Evolutionary conservation across 1,140 invertebrate species (phyloP), one percentile per base, ranked within the genome.

Genomic region (Papilio machaon): DNA sequence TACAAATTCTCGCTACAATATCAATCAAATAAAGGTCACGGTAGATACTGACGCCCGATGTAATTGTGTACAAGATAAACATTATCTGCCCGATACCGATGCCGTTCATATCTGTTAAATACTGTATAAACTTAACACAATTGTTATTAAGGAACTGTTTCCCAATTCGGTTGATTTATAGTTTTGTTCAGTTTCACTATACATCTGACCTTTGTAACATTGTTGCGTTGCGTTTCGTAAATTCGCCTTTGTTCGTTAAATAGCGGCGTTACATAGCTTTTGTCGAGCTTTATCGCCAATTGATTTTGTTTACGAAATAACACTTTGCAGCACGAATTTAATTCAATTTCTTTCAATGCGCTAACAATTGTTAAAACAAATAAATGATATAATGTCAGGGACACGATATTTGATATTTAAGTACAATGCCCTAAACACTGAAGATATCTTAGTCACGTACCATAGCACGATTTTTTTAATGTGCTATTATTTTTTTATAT

Each of bases 161-260:
- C 46, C 60, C 74, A 77, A 77, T 73, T 76, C 52, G 17, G 30
- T 52, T 76, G 73, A 47, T 76, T 78, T 78, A 78, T 77, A 47
- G 81, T 82, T 84, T 82, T 47, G 80, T 84, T 79, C 80, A 79
- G 81, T 77, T 84, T 82, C 74, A 64, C 49, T 75, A 54, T 73
- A 76, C 83, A 67, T 79, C 54, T 80, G 81, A 84, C 80, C 83
- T 84, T 82, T 82, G 47, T 19, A 77, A 58, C 75, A 17, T 58
- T 23, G 49, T 19, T 38, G 49, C 30, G 11, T 7, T 52, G 9
- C n/a, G 80, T 84, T 84, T 84, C 83, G 82, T 73, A 82, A 84
- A 84, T 84, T 80, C 80, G 82, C 83, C 81, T 84, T 82, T 84
- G 81, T 84, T 81, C 82, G 73, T 73, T 81, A 82, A 82, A 84